phyloP scores from a whole-genome alignment of 2,113 vertebrate species.

The Spea multiplicata region DNA sequence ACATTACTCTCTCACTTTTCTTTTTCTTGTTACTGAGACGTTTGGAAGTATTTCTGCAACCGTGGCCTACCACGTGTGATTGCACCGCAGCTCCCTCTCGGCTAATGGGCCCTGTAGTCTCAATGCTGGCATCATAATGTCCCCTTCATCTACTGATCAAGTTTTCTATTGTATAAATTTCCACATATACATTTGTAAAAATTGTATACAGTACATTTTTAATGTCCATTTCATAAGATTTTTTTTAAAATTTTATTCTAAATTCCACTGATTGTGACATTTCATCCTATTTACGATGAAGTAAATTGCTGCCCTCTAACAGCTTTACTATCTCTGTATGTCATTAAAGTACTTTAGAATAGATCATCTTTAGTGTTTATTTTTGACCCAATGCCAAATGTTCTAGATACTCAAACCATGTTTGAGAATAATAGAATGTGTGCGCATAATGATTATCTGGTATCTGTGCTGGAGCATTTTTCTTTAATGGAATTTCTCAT shows the following conservation, averaged over 20 bases:
- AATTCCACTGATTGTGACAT: constrained; percentile 14
- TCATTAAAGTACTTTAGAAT: constrained; percentile 38
- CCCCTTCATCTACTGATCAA: background rate
- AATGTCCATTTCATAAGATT: constrained; percentile 5
- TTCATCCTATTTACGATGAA: constrained; percentile 37
- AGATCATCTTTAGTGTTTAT: background rate
- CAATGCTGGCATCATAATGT: background rate
- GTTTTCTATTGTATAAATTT: constrained; percentile 2
- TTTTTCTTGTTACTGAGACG: no score
- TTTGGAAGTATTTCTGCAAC: no score
- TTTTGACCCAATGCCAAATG: background rate
- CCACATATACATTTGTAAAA: constrained; percentile 18
- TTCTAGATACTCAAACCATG: background rate
- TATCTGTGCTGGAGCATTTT: no score
- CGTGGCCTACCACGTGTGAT: no score
- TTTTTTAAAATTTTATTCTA: constrained; percentile 10
- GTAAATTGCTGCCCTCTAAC: constrained; percentile 28
- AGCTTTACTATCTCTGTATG: constrained; percentile 28
- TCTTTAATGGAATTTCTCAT: no score
- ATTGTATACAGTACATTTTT: constrained; percentile 21
- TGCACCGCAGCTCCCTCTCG: no score
- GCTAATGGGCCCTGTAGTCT: background rate
- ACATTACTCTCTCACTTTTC: no score
- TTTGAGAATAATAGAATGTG: background rate
- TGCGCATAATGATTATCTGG: background rate